Base-by-base conservation (phyloP, 92 coral and sea anemone genomes). In the Pocillopora grandis region DNA sequence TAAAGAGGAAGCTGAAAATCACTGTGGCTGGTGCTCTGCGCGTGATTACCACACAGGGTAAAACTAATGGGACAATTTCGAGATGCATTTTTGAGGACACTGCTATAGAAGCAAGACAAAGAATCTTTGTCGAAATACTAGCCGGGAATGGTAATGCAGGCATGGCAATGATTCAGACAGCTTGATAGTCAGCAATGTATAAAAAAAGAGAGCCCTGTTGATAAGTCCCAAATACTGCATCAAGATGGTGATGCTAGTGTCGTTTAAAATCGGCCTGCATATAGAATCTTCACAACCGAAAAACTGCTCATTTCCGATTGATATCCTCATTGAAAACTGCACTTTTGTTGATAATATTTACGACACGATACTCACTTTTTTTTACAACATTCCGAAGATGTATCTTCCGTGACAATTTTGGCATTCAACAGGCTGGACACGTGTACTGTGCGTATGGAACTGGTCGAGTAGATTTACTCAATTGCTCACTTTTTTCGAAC, bases 321-420 rank as follows among this genome's bases (percentile, higher is more conserved):
- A 60, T 37, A 23, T 80, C 35, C 21, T 10, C 33, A 23, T 80
- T 14, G 75, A 49, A 15, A 80, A 66, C 16, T 80, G 84, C 17
- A 52, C 23, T 8, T 80, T 80, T 35, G 13, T 14, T 5, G 48
- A 69, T 1, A 80, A 80, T 9, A 36, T 8, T 12, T 20, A 27
- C 3, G 76, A 80, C 42, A 56, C 58, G 37, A 2, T 20, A 16
- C 17, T 68, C 19, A 19, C 23, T 16, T 27, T 80, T 1, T 3
- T 0, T 66, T 59, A 69, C 88, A 0, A 76, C 59, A 37, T 85
- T 85, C 62, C 67, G 12, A 12, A 19, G 76, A 23, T 85, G 88
- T 21, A 58, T 21, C 6, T 85, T 85, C 42, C 18, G 14, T 20
- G 42, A 82, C 64, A 82, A 82, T 71, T 77, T 85, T 55, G 76